Evolutionary conservation across 1,140 invertebrate species (phyloP).

Genomic region (Gryllus bimaculatus): DNA sequence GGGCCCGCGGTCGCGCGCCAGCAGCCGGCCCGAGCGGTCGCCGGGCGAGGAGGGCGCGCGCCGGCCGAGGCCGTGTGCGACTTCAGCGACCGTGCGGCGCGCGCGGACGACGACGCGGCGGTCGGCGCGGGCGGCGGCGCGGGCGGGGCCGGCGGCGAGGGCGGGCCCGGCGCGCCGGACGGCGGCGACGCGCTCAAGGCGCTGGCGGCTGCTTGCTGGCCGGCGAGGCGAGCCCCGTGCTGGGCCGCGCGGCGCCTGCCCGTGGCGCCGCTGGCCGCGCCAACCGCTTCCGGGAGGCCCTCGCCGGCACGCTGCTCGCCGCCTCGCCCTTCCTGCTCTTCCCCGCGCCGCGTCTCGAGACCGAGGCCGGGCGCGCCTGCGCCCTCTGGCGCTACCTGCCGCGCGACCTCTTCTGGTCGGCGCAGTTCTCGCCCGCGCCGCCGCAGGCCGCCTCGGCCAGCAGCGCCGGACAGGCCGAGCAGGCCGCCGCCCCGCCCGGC

Average conservation of each 20-base stretch:
- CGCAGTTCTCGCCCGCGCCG: neutral
- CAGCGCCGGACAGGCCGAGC: too few relatives aligned
- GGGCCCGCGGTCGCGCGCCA: neutral
- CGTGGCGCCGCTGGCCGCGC: neutral
- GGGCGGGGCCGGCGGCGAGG: too few relatives aligned
- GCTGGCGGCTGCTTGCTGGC: neutral
- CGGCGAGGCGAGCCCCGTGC: neutral
- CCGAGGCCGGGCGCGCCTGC: neutral
- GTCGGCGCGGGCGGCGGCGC: too few relatives aligned
- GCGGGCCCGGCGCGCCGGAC: neutral
- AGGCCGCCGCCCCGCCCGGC: too few relatives aligned
- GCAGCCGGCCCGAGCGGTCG: neutral
- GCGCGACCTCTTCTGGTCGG: neutral
- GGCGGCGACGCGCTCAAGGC: neutral
- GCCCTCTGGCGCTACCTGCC: neutral
- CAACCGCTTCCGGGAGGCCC: neutral
- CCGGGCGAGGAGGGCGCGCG: neutral
- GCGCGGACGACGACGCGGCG: neutral
- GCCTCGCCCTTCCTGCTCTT: neutral
- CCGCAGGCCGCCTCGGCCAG: too few relatives aligned
- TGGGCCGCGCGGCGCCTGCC: neutral
- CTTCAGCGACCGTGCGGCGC: neutral
- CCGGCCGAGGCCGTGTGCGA: neutral
- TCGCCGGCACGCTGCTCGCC: neutral
- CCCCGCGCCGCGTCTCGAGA: neutral